Evolutionary conservation across 2,113 vertebrate species (phyloP).

Genomic region (Mormyrus iriodes): DNA sequence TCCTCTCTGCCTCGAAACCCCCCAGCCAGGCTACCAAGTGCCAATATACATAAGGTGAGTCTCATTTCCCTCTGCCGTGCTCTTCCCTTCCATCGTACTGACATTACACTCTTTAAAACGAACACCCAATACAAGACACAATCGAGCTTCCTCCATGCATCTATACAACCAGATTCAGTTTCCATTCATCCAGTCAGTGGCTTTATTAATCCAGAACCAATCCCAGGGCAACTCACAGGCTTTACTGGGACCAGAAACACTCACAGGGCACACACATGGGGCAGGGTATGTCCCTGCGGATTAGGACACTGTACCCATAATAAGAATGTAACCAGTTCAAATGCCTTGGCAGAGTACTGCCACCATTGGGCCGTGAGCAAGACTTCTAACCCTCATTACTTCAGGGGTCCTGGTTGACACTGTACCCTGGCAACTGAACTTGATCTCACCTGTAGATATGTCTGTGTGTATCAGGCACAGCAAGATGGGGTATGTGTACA

Average conservation of each 20-base stretch:
- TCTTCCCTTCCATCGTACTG: neutral
- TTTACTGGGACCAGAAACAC: neutral
- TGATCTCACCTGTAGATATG: neutral
- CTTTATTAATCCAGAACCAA: neutral
- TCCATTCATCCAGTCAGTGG: neutral
- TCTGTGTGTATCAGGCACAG: neutral
- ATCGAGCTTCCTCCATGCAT: neutral
- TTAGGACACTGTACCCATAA: no score
- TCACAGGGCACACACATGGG: neutral
- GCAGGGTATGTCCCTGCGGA: no score
- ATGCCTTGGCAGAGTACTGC: no score
- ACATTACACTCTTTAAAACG: neutral
- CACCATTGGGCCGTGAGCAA: neutral
- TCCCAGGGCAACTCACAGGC: neutral
- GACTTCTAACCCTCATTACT: neutral
- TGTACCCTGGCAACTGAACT: neutral
- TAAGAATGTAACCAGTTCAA: no score
- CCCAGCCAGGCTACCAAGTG: conserved; percentile 46
- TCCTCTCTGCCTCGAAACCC: conserved; percentile 46
- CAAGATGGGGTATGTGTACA: neutral
- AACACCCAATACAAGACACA: neutral
- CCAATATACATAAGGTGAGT: conserved; percentile 55
- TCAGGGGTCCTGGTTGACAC: neutral
- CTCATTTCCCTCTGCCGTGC: neutral
- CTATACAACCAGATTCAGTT: neutral